Conservation (phyloP, 2,888 invertebrate species). For the Ditylenchus weischeri region DNA sequence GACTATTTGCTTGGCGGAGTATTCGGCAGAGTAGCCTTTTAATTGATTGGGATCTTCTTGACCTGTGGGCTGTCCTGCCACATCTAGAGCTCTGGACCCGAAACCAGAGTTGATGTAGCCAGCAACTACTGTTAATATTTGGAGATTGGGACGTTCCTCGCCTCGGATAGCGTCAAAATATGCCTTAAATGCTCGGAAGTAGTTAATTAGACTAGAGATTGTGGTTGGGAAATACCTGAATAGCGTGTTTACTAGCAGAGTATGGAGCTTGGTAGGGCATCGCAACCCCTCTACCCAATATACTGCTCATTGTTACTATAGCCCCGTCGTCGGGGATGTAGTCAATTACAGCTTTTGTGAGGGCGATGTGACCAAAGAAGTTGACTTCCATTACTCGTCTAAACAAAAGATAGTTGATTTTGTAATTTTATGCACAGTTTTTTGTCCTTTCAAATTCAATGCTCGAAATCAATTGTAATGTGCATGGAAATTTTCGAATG, state of each 20-base stretch:
- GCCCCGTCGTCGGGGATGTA: constrained; percentile 48
- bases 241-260: constrained; percentile 56
- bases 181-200: constrained; percentile 69
- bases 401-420: too few species aligned
- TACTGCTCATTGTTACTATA: constrained; percentile 78
- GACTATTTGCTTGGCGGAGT: constrained; percentile 73
- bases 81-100: constrained; percentile 84
- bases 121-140: constrained; percentile 84
- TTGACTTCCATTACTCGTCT: constrained; percentile 73
- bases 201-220: not conserved
- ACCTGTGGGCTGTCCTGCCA: constrained; percentile 74
- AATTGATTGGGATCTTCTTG: constrained; percentile 81
- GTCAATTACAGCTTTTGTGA: constrained; percentile 76
- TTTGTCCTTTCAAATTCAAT: too few species aligned
- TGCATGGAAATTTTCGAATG: too few species aligned
- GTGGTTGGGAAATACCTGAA: constrained; percentile 36
- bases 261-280: constrained; percentile 72
- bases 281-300: constrained; percentile 85
- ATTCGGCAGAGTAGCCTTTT: constrained; percentile 73
- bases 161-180: constrained; percentile 85
- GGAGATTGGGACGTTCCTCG: constrained; percentile 73
- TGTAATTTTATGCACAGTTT: too few species aligned
- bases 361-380: constrained; percentile 84
- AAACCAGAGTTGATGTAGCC: constrained; percentile 84
- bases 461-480: too few species aligned